Base-by-base conservation (phyloP, 2,888 invertebrate species). In the Podotricha telesiphe region DNA sequence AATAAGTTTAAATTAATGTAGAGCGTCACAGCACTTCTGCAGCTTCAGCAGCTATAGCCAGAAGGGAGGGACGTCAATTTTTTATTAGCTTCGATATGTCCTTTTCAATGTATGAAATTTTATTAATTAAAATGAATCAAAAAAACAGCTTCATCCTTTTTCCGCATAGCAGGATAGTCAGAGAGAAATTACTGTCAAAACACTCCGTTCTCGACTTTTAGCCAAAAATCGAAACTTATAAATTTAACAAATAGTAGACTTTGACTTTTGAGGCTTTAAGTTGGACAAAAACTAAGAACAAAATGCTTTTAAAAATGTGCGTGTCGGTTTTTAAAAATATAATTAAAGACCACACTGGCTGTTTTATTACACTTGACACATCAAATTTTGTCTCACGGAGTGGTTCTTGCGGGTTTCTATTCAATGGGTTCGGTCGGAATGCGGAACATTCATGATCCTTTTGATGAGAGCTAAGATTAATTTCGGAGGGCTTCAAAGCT, bases 401-500 rank as follows among this genome's bases (percentile, higher is more conserved):
- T 70, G 74, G 75, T 77, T 74, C 73, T 67, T 65, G 66, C 56
- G 68, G 47, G 45, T 70, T 78, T 79, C 78, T 78, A 82, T 86
- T 86, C 82, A 86, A 84, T 86, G 70, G 67, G 68, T 59, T 81
- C 76, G 81, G 78, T 77, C 76, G 91, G 91, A 87, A 91, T 92
- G 85, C 83, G 77, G 79, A 86, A 83, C 82, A 91, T 90, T 86
- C 83, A 77, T 82, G 87, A 84, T 84, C 87, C 89, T 89, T 91
- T 89, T 89, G 88, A 91, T 86, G 87, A 88, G 82, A 84, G 84
- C 83, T 86, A 87, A 91, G 90, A 91, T 92, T 91, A 91, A 91
- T 92, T 88, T 89, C 82, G 85, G 82, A 82, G 89, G 86, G 88
- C 76, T 83, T 82, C 77, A 78, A 75, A 80, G 83, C 84, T 89